A percentile compares a stretch with the other conserved stretches of the same genome.
These are phyloP conservation scores for Pagetopsis macropterus DNA, from an alignment of 2,797 vertebrate genomes.

Conservation along the genomic window DNA sequence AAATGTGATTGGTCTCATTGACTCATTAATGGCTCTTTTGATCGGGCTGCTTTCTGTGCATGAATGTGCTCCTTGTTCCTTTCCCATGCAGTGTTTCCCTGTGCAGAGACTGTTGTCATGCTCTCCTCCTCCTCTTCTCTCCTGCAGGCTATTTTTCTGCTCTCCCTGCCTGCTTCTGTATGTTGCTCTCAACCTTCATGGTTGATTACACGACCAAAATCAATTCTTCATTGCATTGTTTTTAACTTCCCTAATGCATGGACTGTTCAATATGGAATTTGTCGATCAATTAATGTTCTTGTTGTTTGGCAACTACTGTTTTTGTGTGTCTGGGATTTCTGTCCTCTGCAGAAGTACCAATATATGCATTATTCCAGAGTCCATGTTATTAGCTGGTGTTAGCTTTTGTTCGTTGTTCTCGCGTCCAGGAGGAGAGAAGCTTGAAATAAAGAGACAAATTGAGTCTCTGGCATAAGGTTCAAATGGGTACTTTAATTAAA, in stretches of 20 bases:
- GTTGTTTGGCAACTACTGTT: neutral
- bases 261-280: neutral
- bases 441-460: too few relatives aligned
- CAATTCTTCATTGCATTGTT: conserved; percentile 9
- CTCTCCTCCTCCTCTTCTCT: conserved; percentile 25
- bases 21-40: conserved; percentile 77
- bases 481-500: too few relatives aligned
- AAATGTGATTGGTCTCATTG: conserved; percentile 59
- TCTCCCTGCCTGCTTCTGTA: conserved; percentile 38
- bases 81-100: conserved; percentile 48
- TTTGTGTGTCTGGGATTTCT: conserved; percentile 3
- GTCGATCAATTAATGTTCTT: neutral
- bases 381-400: conserved; percentile 1
- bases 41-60: conserved; percentile 58
- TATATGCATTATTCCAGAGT: neutral
- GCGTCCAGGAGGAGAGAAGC: too few relatives aligned
- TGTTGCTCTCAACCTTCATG: conserved; percentile 13
- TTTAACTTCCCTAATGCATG: neutral
- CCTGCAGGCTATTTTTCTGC: conserved; percentile 34
- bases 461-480: too few relatives aligned
- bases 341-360: neutral
- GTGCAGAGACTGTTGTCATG: conserved; percentile 54
- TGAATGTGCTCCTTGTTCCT: conserved; percentile 79
- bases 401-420: too few relatives aligned
- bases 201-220: conserved; percentile 16